Evolutionary conservation across 2,797 vertebrate species (phyloP).

Genomic region (Amblyopsis hoosieri): DNA sequence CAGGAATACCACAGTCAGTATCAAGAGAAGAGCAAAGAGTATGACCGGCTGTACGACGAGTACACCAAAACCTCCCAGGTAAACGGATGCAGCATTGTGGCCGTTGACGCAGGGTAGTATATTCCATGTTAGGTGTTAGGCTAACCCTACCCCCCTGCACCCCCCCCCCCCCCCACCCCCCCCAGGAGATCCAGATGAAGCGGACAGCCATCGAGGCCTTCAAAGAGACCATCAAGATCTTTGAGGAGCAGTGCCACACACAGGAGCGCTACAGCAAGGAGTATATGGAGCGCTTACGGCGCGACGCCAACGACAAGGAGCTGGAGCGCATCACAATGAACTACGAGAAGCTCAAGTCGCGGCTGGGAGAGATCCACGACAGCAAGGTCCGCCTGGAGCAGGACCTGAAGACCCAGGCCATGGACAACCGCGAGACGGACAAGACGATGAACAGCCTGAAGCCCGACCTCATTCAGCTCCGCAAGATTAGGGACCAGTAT

Average conservation of each 20-base stretch:
- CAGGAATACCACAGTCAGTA: slow-evolving; percentile 94
- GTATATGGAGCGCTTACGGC: slow-evolving; percentile 84
- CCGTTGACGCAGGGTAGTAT: neutral
- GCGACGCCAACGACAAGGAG: slow-evolving; percentile 88
- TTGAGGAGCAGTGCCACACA: slow-evolving; percentile 94
- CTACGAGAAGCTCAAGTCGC: slow-evolving; percentile 94
- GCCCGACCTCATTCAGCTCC: slow-evolving; percentile 93
- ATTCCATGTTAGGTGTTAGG: neutral
- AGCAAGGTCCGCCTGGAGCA: slow-evolving; percentile 93
- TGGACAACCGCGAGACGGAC: slow-evolving; percentile 94
- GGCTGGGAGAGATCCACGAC: slow-evolving; percentile 94
- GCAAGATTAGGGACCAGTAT: slow-evolving; percentile 95
- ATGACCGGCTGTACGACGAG: slow-evolving; percentile 93
- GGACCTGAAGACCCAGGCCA: slow-evolving; percentile 93
- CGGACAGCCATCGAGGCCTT: slow-evolving; percentile 96
- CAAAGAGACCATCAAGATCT: slow-evolving; percentile 98
- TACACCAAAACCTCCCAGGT: slow-evolving; percentile 96
- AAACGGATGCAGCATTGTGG: slow-evolving; percentile 13
- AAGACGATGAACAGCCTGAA: slow-evolving; percentile 98
- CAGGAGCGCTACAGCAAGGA: slow-evolving; percentile 89
- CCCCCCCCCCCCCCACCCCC: neutral
- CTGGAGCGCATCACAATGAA: slow-evolving; percentile 92
- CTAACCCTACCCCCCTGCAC: neutral
- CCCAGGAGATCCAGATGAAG: slow-evolving; percentile 98
- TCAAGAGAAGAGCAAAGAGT: slow-evolving; percentile 96